phyloP scores from a whole-genome alignment of 2,888 invertebrate species.

The Stegophylla sp. region DNA sequence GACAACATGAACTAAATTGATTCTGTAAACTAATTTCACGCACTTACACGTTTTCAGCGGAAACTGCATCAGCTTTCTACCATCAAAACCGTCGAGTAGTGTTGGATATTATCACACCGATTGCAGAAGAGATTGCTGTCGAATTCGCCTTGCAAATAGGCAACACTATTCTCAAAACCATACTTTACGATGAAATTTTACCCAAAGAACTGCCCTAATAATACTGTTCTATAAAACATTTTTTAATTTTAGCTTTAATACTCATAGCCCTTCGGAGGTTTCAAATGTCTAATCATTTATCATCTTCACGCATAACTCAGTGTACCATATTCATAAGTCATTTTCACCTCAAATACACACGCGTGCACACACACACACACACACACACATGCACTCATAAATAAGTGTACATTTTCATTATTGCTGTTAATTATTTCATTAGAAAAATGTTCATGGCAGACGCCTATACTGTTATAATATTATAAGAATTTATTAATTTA shows the following conservation, averaged over 20 bases:
- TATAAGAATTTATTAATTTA: no score
- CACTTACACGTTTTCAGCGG: constrained; percentile 67
- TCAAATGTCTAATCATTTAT: neutral
- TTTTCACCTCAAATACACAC: constrained; percentile 7
- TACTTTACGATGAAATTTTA: constrained; percentile 63
- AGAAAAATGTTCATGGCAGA: no score
- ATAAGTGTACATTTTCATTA: no score
- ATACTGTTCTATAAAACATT: neutral
- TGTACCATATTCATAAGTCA: constrained; percentile 15
- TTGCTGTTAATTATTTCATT: no score
- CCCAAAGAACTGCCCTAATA: constrained; percentile 56
- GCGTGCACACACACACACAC: no score
- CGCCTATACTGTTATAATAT: no score
- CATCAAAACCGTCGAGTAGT: constrained; percentile 74
- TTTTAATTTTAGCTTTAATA: neutral
- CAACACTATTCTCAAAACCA: constrained; percentile 62
- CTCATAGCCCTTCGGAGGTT: neutral
- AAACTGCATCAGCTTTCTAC: constrained; percentile 75
- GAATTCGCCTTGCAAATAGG: constrained; percentile 68
- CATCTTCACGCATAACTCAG: constrained; percentile 6
- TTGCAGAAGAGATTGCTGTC: constrained; percentile 73
- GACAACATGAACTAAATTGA: no score
- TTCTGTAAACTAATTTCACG: no score
- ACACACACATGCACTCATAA: no score
- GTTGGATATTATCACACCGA: constrained; percentile 74